A percentile compares a stretch with the other conserved stretches of the same genome.
Conservation (phyloP, 1,140 invertebrate genomes). For the Monomorium pharaonis region DNA sequence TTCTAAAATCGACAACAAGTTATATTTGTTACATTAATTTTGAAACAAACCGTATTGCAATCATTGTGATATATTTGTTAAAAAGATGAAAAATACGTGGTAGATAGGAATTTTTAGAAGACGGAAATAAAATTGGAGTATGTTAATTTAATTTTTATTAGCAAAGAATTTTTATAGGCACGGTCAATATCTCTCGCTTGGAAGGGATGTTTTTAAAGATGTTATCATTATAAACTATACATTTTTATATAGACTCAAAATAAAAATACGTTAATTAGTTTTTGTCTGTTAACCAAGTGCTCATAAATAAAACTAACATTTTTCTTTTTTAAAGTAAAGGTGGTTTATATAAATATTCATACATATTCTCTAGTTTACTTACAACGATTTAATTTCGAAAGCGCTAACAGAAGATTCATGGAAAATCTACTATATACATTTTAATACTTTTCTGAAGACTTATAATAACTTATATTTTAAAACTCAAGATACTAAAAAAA, state of each 20-base stretch:
- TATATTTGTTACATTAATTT: too few relatives aligned
- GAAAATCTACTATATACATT: background rate
- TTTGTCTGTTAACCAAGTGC: background rate
- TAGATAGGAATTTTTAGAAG: background rate
- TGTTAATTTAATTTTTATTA: background rate
- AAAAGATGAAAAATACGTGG: background rate
- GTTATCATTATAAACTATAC: background rate
- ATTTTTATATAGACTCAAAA: slow-evolving; percentile 1
- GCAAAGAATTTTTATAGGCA: background rate
- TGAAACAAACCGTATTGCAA: background rate
- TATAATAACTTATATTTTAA: background rate
- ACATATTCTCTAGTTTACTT: background rate
- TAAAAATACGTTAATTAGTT: background rate
- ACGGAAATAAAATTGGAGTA: background rate
- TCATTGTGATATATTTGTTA: background rate
- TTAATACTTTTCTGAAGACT: background rate
- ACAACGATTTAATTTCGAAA: background rate
- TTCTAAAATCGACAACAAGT: too few relatives aligned
- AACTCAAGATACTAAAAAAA: background rate
- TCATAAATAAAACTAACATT: background rate
- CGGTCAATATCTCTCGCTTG: background rate
- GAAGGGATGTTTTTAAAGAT: background rate
- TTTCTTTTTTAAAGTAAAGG: background rate
- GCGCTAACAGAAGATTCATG: background rate
- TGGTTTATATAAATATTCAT: background rate